Conservation (phyloP, 2,113 vertebrate genomes). For the Candoia aspera region DNA sequence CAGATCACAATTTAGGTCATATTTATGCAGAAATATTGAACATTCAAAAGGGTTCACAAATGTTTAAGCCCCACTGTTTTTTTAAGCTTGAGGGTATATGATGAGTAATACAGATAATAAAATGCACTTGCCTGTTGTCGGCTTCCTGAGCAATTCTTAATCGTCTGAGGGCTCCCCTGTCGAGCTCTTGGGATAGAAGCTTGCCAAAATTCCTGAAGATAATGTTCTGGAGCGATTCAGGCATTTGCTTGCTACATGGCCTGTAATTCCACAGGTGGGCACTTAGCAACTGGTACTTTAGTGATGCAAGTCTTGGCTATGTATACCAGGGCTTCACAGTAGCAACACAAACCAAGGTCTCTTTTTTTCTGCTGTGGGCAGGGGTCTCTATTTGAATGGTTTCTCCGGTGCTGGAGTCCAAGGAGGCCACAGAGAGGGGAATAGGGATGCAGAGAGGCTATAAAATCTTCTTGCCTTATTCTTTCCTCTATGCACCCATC, state of each 20-base stretch:
- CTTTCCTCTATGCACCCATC: neutral
- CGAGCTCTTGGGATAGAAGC: neutral
- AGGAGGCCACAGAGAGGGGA: neutral
- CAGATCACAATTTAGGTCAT: too few species aligned
- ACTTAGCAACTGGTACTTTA: neutral
- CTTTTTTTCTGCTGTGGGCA: neutral
- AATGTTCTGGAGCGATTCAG: neutral
- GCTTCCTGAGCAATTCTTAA: neutral
- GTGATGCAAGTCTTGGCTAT: neutral
- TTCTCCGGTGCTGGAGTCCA: neutral
- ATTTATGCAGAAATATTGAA: neutral
- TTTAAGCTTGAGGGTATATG: neutral
- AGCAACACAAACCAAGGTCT: neutral
- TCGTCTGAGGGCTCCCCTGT: neutral
- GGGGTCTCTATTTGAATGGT: neutral
- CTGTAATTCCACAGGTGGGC: neutral
- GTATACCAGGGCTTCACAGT: neutral
- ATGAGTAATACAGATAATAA: neutral
- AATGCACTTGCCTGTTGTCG: neutral
- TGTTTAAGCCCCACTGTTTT: neutral
- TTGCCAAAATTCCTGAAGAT: neutral
- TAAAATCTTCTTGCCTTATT: neutral
- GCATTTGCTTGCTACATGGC: neutral
- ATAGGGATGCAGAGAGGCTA: neutral
- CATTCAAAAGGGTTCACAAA: neutral